phyloP scores from a whole-genome alignment of 1,140 invertebrate species.

The Pseudomyrmex flavicornis region DNA sequence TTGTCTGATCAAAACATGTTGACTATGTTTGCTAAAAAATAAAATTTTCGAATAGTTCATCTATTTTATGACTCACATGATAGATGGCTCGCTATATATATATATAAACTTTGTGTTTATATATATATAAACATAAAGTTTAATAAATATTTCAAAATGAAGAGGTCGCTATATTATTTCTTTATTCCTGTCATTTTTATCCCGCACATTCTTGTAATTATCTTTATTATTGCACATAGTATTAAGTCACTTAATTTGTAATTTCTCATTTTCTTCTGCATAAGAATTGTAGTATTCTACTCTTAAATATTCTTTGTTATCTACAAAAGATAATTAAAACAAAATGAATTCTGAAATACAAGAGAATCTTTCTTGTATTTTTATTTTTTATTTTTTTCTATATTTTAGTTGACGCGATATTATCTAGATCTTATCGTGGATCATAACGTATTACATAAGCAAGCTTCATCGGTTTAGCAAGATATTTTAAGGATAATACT shows the following conservation, averaged over 20 bases:
- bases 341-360: too few relatives aligned
- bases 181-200: neutral
- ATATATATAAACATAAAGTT: slow-evolving; percentile 55
- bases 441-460: neutral
- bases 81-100: slow-evolving; percentile 43
- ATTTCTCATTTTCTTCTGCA: too few relatives aligned
- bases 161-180: slow-evolving; percentile 8
- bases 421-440: too few relatives aligned
- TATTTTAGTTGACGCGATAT: too few relatives aligned
- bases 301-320: too few relatives aligned
- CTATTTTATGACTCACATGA: slow-evolving; percentile 42
- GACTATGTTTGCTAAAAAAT: slow-evolving; percentile 34
- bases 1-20: neutral
- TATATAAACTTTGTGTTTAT: neutral
- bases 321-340: too few relatives aligned
- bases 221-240: too few relatives aligned
- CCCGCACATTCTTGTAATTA: neutral
- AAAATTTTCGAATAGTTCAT: slow-evolving; percentile 34
- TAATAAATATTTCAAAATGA: slow-evolving; percentile 56
- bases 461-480: neutral
- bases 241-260: too few relatives aligned
- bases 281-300: too few relatives aligned
- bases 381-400: too few relatives aligned
- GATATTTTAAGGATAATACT: neutral
- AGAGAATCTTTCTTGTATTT: too few relatives aligned